Base-by-base conservation (phyloP, 1,140 invertebrate species). In the Scaptomyza pallida region DNA sequence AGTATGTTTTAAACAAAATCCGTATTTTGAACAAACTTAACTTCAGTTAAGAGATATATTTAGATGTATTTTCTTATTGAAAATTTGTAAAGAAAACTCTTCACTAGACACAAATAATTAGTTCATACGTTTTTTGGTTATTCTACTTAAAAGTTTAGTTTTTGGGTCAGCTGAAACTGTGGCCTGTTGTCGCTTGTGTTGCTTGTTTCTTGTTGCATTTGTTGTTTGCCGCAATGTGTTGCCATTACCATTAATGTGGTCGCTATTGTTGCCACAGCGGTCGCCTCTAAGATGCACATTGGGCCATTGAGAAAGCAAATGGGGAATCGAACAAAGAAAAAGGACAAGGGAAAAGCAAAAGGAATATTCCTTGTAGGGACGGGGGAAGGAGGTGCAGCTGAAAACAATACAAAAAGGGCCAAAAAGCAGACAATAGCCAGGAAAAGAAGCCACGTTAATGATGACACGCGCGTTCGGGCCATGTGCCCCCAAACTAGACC, bases 151-250 rank as follows among this genome's bases (percentile, higher is more conserved):
- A n/a, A n/a, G n/a, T n/a, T 51, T 55, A 19, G 43, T 82, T 79
- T 83, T 83, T 78, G 78, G 78, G 78, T 82, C 74, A 82, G 56
- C 44, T 50, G 68, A 77, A 72, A 80, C 78, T 77, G 78, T 76
- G 45, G 71, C 17, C 17, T 65, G 54, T 57, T 30, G 55, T 60
- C 33, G 63, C 48, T 41, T 44, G 50, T 69, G 48, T 68, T 33
- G 54, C 55, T 41, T 17, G 26, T 8, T 51, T 23, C 41, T 44
- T 51, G 63, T 61, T 73, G 69, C 75, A 78, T 78, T 78, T 79
- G 76, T 71, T 79, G 76, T 71, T n/a, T 79, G 74, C 78, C 78
- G 78, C 78, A 75, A 69, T 30, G 78, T 81, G 78, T 81, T 81
- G 70, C 78, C 78, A 75, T 72, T 81, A 77, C 69, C 78, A 81